Evolutionary conservation across 2,113 vertebrate species (phyloP).

Genomic region (Odontesthes bonariensis): DNA sequence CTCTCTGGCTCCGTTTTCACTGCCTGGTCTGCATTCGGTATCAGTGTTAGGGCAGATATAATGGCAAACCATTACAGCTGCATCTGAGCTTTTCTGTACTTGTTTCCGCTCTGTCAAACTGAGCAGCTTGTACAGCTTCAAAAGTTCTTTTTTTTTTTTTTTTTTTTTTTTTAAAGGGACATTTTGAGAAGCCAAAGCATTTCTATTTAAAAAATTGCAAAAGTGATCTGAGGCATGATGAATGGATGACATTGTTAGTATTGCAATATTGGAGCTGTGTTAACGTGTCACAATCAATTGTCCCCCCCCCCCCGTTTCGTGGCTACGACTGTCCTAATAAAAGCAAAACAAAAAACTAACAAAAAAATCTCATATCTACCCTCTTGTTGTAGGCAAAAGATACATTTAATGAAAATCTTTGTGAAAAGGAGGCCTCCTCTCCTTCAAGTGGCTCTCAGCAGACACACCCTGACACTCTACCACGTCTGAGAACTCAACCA

Average conservation of each 20-base stretch:
- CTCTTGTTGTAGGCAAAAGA: not conserved
- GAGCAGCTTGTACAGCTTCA: not conserved
- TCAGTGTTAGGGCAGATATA: not conserved
- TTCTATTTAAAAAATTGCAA: not conserved
- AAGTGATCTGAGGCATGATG: not conserved
- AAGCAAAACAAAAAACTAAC: no score
- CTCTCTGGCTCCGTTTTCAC: conserved; percentile 50
- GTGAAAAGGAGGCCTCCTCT: not conserved
- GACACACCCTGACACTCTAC: conserved; percentile 47
- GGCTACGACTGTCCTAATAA: no score
- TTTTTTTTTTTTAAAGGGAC: no score
- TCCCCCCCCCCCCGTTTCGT: no score
- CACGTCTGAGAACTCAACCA: conserved; percentile 50
- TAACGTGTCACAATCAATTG: no score
- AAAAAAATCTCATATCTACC: no score
- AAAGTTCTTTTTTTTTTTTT: no score
- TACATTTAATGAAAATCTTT: not conserved
- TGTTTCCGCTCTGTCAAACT: not conserved
- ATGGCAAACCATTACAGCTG: not conserved
- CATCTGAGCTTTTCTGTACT: not conserved
- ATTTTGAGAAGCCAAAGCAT: not conserved
- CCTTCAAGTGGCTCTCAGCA: conserved; percentile 29
- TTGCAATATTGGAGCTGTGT: no score
- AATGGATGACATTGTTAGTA: no score
- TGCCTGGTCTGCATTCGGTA: conserved; percentile 18